Base-by-base conservation (phyloP, 2,113 vertebrate genomes). In the Cavia porcellus region DNA sequence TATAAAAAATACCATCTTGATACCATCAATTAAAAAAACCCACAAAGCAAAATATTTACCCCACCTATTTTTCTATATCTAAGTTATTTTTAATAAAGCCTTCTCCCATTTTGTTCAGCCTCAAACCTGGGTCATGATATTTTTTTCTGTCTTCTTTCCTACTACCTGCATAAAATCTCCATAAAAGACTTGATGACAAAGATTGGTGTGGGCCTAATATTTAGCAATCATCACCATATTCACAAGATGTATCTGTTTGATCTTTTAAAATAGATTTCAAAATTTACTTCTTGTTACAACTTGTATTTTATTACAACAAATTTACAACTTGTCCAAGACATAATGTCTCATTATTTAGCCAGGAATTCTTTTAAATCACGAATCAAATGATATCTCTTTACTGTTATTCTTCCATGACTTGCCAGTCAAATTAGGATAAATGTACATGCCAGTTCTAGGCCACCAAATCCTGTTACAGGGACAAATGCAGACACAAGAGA, bases 381-480 rank as follows among this genome's bases (percentile, higher is more conserved):
- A n/a, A n/a, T 79, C 50, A 86, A 45, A 68, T 59, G 4, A 38
- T 59, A 12, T 32, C 30, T 9, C 17, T 85, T 24, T 52, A 32
- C 88, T 25, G 3, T 22, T 35, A 13, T 45, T 89, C 0, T 55
- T 68, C n/a, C 47, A 15, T 14, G 25, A 68, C 5, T 85, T 81
- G 28, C 2, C 22, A 55, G n/a, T 81, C 13, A 47, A 68, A 87
- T 38, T 72, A 47, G 19, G 7, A 59, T 59, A 50, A 38, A 19
- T 1, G 1, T 15, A 57, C 10, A 2, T 28, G 38, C 42, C 24
- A 42, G 12, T 14, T 25, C 12, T 2, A 13, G 24, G 24, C 24
- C 42, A 28, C 11, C 38, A 72, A 47, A 28, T 24, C 10, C 5
- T 14, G 74, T 25, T 2, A 14, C 24, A 28, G 42, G 28, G 12